Evolutionary conservation across 2,888 invertebrate species (phyloP).

Genomic region (Tenthredo notha): DNA sequence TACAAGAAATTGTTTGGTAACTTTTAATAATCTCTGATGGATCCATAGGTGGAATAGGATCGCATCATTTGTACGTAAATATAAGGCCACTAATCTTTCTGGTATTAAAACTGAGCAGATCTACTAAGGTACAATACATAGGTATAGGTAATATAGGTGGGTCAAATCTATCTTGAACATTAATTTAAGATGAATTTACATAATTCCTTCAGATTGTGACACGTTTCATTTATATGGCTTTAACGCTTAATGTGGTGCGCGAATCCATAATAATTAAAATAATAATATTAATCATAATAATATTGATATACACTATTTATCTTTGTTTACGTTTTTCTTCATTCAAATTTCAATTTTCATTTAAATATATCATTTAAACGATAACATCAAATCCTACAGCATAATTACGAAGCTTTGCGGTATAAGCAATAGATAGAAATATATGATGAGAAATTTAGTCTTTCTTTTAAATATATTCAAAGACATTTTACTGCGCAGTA

Average conservation of each 20-base stretch:
- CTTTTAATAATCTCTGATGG: constrained; percentile 30
- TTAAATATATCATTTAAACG: constrained; percentile 8
- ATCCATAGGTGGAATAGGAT: constrained; percentile 6
- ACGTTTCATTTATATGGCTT: constrained; percentile 45
- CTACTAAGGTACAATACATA: constrained; percentile 55
- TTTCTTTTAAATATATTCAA: neutral
- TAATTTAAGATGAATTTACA: constrained; percentile 54
- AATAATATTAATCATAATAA: neutral
- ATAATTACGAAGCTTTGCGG: neutral
- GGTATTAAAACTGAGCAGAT: constrained; percentile 58
- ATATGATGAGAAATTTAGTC: constrained; percentile 3
- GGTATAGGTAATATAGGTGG: constrained; percentile 62
- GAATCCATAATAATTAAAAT: constrained; percentile 28
- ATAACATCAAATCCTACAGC: constrained; percentile 8
- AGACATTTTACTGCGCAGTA: constrained; percentile 28
- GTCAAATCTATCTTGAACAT: constrained; percentile 56
- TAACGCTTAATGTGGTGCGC: constrained; percentile 43
- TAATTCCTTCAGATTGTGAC: constrained; percentile 60
- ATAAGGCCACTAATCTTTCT: constrained; percentile 54
- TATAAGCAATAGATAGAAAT: constrained; percentile 12
- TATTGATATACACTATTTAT: neutral
- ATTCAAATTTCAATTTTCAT: neutral
- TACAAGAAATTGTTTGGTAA: constrained; percentile 27
- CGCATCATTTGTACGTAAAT: constrained; percentile 44
- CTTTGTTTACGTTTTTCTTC: neutral